phyloP scores from a whole-genome alignment of 2,888 invertebrate species.

The Sinelater perroti region DNA sequence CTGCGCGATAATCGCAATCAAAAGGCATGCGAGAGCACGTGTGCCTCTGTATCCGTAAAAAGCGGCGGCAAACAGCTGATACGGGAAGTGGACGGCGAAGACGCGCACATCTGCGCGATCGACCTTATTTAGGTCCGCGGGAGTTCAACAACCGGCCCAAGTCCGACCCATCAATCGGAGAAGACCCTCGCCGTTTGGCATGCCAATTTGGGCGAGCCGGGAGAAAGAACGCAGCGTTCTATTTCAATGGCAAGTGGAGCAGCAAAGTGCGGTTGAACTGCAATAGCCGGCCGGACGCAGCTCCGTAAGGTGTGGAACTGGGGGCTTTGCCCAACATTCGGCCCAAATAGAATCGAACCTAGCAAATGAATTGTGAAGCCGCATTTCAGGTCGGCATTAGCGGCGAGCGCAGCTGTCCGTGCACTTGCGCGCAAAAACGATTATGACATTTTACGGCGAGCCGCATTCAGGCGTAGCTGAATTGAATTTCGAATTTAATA shows the following conservation, averaged over 20 bases:
- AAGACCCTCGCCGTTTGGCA: too few species aligned
- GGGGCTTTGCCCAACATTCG: not conserved
- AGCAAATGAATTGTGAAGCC: slow-evolving; percentile 4
- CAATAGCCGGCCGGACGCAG: too few species aligned
- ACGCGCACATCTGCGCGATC: slow-evolving; percentile 14
- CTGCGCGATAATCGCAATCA: slow-evolving; percentile 21
- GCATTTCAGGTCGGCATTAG: slow-evolving; percentile 1
- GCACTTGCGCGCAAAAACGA: slow-evolving; percentile 14
- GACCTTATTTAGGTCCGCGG: slow-evolving; percentile 12
- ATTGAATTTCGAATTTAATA: slow-evolving; percentile 18
- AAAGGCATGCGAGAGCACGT: slow-evolving; percentile 24
- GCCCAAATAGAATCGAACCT: slow-evolving; percentile 3
- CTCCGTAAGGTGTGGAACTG: not conserved
- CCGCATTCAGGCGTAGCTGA: slow-evolving; percentile 10
- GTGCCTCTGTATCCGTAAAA: slow-evolving; percentile 16
- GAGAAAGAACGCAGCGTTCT: too few species aligned
- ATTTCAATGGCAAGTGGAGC: too few species aligned
- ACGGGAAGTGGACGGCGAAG: not conserved
- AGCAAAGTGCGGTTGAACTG: too few species aligned
- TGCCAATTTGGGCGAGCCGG: too few species aligned
- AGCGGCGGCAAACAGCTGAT: slow-evolving; percentile 12
- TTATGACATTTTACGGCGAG: slow-evolving; percentile 16
- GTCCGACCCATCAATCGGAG: not conserved
- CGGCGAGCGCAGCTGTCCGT: slow-evolving; percentile 7
- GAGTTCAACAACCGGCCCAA: slow-evolving; percentile 14